phyloP scores from a whole-genome alignment of 2,888 invertebrate species.

The Calliopum simillimum region DNA sequence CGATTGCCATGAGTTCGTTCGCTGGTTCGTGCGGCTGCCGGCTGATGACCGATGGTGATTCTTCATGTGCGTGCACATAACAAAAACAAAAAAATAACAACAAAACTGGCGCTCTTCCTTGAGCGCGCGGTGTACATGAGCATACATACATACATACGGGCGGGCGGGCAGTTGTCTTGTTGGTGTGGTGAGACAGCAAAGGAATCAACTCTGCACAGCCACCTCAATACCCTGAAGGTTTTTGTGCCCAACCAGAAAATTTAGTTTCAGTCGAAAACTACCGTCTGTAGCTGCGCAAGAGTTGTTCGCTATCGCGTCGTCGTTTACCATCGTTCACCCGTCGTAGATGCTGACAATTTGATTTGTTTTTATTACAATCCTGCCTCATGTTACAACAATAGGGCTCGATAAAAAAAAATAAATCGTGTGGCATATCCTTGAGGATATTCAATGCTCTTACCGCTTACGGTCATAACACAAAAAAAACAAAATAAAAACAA shows the following conservation, averaged over 20 bases:
- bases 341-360: conserved; percentile 7
- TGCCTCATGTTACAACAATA: not conserved
- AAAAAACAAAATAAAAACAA: too few species aligned
- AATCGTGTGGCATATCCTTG: conserved; percentile 10
- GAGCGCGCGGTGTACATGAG: not conserved
- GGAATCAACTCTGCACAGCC: conserved; percentile 37
- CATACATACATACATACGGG: conserved; percentile 18
- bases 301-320: conserved; percentile 61
- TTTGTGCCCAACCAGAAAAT: conserved; percentile 65
- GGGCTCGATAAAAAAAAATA: not conserved
- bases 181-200: conserved; percentile 28
- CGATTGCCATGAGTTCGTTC: not conserved
- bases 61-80: conserved; percentile 10
- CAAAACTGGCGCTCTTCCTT: conserved; percentile 21
- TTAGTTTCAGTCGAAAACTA: conserved; percentile 64
- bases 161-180: conserved; percentile 33
- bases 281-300: conserved; percentile 64
- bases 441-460: not conserved
- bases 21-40: conserved; percentile 9
- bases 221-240: conserved; percentile 65
- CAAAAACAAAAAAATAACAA: conserved; percentile 40
- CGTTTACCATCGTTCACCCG: conserved; percentile 1
- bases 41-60: not conserved
- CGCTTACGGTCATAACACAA: not conserved
- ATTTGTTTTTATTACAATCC: conserved; percentile 17